phyloP scores from a whole-genome alignment of 2,113 vertebrate genomes.

The Orthonyx spaldingii region DNA sequence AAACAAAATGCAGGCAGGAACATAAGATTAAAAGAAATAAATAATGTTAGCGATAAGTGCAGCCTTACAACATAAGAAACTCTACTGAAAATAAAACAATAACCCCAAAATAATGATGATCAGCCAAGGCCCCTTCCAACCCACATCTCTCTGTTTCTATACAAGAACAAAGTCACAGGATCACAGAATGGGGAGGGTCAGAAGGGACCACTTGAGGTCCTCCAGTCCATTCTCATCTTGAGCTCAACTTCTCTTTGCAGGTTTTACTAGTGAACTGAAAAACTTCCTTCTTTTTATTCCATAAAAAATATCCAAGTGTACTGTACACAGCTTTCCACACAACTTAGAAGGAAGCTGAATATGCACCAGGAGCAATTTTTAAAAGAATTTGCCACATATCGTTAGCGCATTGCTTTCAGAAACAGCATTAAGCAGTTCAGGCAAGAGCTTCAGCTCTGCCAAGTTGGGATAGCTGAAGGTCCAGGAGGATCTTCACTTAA shows the following conservation, averaged over 20 bases:
- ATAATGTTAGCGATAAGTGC: neutral
- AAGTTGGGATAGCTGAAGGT: neutral
- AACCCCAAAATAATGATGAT: neutral
- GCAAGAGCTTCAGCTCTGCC: neutral
- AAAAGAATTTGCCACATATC: neutral
- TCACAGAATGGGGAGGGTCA: neutral
- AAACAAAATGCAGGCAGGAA: neutral
- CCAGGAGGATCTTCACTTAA: neutral
- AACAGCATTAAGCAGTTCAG: neutral
- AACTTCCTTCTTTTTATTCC: neutral
- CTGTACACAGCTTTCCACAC: neutral
- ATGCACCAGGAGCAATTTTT: neutral
- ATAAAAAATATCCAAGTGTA: neutral
- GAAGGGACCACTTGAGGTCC: neutral
- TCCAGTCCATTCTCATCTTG: neutral
- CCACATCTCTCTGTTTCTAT: neutral
- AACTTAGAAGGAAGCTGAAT: neutral
- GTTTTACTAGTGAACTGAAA: neutral
- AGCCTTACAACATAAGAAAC: neutral
- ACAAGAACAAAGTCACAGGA: neutral
- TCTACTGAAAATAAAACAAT: fast-evolving
- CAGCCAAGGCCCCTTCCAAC: neutral
- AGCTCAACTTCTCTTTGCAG: neutral
- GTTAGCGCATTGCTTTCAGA: neutral
- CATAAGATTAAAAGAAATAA: neutral